These are phyloP conservation scores for Sialis lutaria DNA, from an alignment of 2,888 invertebrate species.

Conservation along the genomic window DNA sequence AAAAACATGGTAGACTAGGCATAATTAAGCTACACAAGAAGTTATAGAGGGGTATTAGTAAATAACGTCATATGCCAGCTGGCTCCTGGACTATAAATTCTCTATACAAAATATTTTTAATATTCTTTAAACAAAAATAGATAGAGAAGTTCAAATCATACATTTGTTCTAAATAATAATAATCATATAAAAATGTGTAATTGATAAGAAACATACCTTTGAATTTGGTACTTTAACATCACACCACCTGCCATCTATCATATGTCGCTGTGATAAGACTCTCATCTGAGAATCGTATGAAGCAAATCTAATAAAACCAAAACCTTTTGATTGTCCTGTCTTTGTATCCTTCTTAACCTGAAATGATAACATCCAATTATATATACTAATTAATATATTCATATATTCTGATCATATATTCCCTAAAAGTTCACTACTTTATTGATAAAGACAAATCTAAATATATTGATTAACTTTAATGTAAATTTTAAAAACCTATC, in stretches of 20 bases:
- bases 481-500: too few relatives aligned
- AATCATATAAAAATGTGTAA: not conserved
- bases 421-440: not conserved
- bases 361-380: too few relatives aligned
- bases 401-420: too few relatives aligned
- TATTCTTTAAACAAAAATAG: too few relatives aligned
- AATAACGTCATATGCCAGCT: too few relatives aligned
- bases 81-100: too few relatives aligned
- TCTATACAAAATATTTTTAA: too few relatives aligned
- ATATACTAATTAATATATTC: too few relatives aligned
- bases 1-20: too few relatives aligned
- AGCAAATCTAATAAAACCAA: slow-evolving; percentile 93
- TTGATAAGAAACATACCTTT: slow-evolving; percentile 34
- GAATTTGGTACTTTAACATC: slow-evolving; percentile 97
- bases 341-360: slow-evolving; percentile 79
- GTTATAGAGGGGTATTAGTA: too few relatives aligned
- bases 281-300: slow-evolving; percentile 92
- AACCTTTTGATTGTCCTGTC: slow-evolving; percentile 93
- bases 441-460: not conserved
- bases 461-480: not conserved
- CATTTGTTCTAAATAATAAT: not conserved
- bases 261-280: slow-evolving; percentile 84
- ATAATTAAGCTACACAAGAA: too few relatives aligned
- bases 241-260: slow-evolving; percentile 96
- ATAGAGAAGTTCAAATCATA: not conserved